Conservation (phyloP, 1,140 invertebrate genomes). For the Bombus confusus region DNA sequence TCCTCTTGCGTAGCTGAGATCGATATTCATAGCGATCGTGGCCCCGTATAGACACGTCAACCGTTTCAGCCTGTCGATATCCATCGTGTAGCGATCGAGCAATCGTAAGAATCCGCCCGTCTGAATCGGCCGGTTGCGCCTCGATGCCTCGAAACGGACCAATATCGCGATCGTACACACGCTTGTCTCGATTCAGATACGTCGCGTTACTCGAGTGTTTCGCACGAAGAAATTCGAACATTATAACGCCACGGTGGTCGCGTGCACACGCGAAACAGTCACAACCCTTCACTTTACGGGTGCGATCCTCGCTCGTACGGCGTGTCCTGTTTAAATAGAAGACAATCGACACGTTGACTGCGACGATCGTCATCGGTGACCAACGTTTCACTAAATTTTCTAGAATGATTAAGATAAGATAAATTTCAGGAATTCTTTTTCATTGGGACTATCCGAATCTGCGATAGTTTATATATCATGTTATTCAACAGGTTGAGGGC, state of each 20-base stretch:
- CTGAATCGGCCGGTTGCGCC: background rate
- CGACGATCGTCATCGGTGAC: too few relatives aligned
- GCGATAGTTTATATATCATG: too few relatives aligned
- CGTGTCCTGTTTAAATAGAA: background rate
- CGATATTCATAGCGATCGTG: conserved; percentile 9
- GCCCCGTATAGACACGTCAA: background rate
- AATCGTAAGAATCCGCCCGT: conserved; percentile 5
- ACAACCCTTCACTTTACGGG: background rate
- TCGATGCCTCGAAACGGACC: conserved; percentile 7
- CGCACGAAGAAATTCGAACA: background rate
- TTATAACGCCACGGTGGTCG: background rate
- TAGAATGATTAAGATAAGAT: too few relatives aligned
- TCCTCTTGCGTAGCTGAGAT: background rate
- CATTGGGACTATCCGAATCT: too few relatives aligned
- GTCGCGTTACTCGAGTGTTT: conserved; percentile 5
- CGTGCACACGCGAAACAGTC: too few relatives aligned
- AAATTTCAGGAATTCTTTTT: too few relatives aligned
- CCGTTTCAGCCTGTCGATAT: background rate
- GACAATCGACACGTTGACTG: too few relatives aligned
- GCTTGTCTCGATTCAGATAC: background rate
- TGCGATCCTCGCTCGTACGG: background rate
- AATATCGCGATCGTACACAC: conserved; percentile 12
- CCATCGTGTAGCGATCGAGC: background rate
- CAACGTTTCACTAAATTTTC: too few relatives aligned
- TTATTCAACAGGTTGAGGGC: too few relatives aligned